Evolutionary conservation across 2,113 vertebrate species (phyloP).

Genomic region (Probosciger aterrimus): DNA sequence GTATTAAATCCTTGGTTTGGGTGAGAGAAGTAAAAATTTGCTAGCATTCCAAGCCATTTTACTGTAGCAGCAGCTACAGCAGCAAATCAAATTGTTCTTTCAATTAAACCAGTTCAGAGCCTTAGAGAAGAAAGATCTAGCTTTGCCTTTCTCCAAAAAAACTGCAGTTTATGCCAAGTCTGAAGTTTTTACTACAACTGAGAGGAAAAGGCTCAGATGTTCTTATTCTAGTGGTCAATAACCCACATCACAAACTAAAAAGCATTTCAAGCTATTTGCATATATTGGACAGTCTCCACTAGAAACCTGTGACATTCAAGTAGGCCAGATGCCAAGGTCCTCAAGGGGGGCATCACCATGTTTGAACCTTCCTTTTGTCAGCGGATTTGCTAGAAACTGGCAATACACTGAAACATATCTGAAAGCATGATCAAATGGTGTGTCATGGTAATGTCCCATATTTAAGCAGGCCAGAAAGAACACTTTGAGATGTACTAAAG

Average conservation of each 20-base stretch:
- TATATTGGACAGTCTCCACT: background rate
- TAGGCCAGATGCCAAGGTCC: background rate
- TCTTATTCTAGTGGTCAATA: slow-evolving; percentile 8
- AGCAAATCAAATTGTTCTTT: slow-evolving; percentile 77
- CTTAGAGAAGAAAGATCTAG: slow-evolving; percentile 54
- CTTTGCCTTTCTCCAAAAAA: background rate
- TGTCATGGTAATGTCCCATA: background rate
- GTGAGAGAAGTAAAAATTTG: slow-evolving; percentile 67
- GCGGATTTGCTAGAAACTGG: background rate
- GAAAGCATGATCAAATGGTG: background rate
- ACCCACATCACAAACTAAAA: slow-evolving; percentile 27
- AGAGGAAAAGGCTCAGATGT: slow-evolving; percentile 35
- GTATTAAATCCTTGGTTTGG: slow-evolving; percentile 76
- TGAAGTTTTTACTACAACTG: slow-evolving; percentile 53
- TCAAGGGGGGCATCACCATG: background rate
- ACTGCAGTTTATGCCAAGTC: slow-evolving; percentile 21
- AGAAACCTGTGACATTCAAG: background rate
- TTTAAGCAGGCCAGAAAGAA: background rate
- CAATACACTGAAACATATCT: background rate
- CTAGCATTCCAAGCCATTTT: slow-evolving; percentile 68
- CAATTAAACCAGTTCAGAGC: slow-evolving; percentile 73
- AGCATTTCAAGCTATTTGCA: background rate
- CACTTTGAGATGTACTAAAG: background rate
- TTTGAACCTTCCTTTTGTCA: background rate
- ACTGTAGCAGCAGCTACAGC: slow-evolving; percentile 56